Percentiles rank a stretch among this genome's conserved stretches.
phyloP scores from a whole-genome alignment of 2,888 invertebrate genomes.

The Lithophane socia region DNA sequence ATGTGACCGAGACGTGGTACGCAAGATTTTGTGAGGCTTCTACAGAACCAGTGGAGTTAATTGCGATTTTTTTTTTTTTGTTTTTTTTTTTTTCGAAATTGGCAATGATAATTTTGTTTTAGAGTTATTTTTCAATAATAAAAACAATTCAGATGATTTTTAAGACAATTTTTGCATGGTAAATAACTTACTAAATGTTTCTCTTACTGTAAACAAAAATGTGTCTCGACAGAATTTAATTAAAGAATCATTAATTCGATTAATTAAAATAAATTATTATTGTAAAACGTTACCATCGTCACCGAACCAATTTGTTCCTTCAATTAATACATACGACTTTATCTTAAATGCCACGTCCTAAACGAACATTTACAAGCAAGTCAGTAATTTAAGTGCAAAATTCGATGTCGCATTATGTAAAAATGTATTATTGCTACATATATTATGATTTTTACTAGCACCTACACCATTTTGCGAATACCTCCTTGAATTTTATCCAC shows the following conservation, averaged over 20 bases:
- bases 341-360: conserved; percentile 31
- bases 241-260: not conserved
- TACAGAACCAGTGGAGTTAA: conserved; percentile 46
- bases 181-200: not conserved
- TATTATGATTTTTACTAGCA: conserved; percentile 33
- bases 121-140: not conserved
- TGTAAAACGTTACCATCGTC: not conserved
- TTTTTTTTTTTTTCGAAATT: not conserved
- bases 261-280: not conserved
- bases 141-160: not conserved
- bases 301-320: conserved; percentile 12
- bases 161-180: not conserved
- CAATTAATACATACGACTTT: conserved; percentile 27
- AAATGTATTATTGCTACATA: conserved; percentile 12
- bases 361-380: conserved; percentile 12
- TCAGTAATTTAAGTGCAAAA: conserved; percentile 27
- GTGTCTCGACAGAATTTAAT: not conserved
- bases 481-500: conserved; percentile 7
- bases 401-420: conserved; percentile 12
- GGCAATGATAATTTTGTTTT: rapidly evolving
- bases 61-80: not conserved
- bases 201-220: not conserved
- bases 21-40: conserved; percentile 42
- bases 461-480: conserved; percentile 8
- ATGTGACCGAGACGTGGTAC: conserved; percentile 52